These are phyloP conservation scores for Flabesymbios commensalis DNA, from an alignment of 2,888 invertebrate species.

Conservation along the genomic window DNA sequence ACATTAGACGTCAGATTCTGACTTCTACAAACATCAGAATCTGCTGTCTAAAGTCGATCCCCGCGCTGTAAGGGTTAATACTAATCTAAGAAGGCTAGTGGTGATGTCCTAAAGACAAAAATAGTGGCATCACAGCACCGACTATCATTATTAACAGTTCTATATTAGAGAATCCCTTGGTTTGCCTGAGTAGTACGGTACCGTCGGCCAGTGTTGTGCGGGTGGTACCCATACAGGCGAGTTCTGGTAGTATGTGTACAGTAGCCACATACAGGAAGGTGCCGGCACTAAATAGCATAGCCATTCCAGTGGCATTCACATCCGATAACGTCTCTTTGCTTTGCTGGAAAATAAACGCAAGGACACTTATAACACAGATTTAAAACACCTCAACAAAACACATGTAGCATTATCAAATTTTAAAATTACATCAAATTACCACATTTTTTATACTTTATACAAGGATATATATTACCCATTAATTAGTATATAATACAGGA, in stretches of 20 bases:
- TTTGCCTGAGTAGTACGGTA: conserved; percentile 50
- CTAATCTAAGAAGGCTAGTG: too few species aligned
- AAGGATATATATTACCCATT: too few species aligned
- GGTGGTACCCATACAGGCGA: conserved; percentile 62
- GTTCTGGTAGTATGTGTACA: conserved; percentile 95
- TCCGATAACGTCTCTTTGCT: conserved; percentile 87
- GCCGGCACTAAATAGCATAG: conserved; percentile 98
- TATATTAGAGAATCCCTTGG: conserved; percentile 69
- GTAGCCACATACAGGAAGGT: conserved; percentile 99
- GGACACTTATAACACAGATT: not conserved
- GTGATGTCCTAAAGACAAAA: conserved; percentile 86
- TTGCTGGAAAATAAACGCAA: conserved; percentile 74
- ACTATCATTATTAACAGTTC: conserved; percentile 83
- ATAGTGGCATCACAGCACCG: conserved; percentile 84
- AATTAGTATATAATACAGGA: too few species aligned
- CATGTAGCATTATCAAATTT: not conserved
- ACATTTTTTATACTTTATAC: not conserved
- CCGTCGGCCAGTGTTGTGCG: conserved; percentile 48
- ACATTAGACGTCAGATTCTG: too few species aligned
- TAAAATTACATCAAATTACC: not conserved
- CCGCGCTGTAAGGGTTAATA: too few species aligned
- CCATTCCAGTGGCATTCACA: conserved; percentile 91
- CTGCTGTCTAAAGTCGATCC: too few species aligned
- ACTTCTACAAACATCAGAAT: too few species aligned
- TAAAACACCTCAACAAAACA: not conserved